Evolutionary conservation across 2,888 invertebrate genomes (phyloP), one percentile per base, ranked within the genome.

Genomic region (Axea sp.): DNA sequence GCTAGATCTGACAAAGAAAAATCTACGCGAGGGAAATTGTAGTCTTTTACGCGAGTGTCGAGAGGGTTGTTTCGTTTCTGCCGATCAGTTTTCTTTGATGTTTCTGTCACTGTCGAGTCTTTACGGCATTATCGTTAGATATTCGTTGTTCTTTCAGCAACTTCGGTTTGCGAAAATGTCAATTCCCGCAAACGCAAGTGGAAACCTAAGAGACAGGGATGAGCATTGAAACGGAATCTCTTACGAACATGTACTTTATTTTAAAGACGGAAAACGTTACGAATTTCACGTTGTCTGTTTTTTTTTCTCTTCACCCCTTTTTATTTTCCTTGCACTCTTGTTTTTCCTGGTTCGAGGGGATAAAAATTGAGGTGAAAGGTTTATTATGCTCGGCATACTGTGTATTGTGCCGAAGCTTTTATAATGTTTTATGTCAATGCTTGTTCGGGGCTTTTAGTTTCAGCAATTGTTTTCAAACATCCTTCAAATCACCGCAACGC

Each of bases 71-170:
- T 74, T 75, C 57, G 57, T 55, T 65, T 71, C 49, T 49, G 37
- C 28, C 60, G 60, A 75, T 75, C 67, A 43, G 51, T 60, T 75
- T 65, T 59, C 74, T 75, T 75, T 75, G 67, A 75, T 75, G 71
- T 71, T 47, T 26, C 49, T 24, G 53, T 45, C 49, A 33, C 43
- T 39, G 49, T 11, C 31, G 51, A 17, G 31, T 59, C 72, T 64
- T 64, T 37, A 53, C 59, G 51, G 53, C 53, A 72, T 72, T 65
- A 65, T 35, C 49, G 33, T 59, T 62, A 45, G 51, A 65, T 72
- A 72, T 72, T 51, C 65, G 53, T 67, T 65, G 64, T 72, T 71
- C 55, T 64, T 64, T 64, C 39, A 24, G 43, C 49, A 43, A 43
- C 35, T 60, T 26, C 39, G 43, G 28, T 28, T 51, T 19, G 43